Evolutionary conservation across 2,797 vertebrate species (phyloP), one percentile per base, ranked within the genome.

Genomic region (Pelodytes ibericus): DNA sequence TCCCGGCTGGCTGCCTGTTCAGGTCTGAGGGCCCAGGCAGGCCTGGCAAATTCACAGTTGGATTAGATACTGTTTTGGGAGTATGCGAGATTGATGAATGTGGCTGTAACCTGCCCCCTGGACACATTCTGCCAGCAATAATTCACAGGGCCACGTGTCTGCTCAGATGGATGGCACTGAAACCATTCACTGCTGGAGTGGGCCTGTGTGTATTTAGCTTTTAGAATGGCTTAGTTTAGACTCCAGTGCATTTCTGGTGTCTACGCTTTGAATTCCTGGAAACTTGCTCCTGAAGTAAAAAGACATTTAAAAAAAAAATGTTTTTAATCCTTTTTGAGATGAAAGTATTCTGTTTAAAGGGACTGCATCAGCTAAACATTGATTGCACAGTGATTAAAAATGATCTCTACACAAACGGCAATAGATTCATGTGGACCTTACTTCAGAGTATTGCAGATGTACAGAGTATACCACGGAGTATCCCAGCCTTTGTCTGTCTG

Each of bases 11-110:
- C 20, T 25, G 31, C 33, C 20, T 15, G 18, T 33, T 36, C 29
- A 61, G 29, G 29, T 15, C 18, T 20, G n/a, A 3, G 20, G 20
- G 10, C 25, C n/a, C 4, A n/a, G n/a, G n/a, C n/a, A n/a, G n/a
- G n/a, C n/a, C n/a, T n/a, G n/a, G 25, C 20, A 11, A 26, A 56
- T 26, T 58, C 59, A 6, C 18, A 61, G 29, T 20, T 33, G 29
- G 27, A 33, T 61, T 26, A 25, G 15, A 26, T 20, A 61, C 10
- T 39, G 33, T 24, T 61, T 22, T 22, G 8, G 25, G 30, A 27
- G 29, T 61, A 4, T 61, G 51, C 4, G 25, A 59, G 25, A 59
- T 63, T 63, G 61, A 63, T 63, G 31, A 63, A 25, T 63, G 33
- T 18, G 61, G 20, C 61, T 63, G 61, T 20, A 41, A 33, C n/a